A percentile compares a stretch with the other conserved stretches of the same genome.
These are phyloP conservation scores for Nemoura dubitans DNA, from an alignment of 2,888 invertebrate species.

Conservation along the genomic window DNA sequence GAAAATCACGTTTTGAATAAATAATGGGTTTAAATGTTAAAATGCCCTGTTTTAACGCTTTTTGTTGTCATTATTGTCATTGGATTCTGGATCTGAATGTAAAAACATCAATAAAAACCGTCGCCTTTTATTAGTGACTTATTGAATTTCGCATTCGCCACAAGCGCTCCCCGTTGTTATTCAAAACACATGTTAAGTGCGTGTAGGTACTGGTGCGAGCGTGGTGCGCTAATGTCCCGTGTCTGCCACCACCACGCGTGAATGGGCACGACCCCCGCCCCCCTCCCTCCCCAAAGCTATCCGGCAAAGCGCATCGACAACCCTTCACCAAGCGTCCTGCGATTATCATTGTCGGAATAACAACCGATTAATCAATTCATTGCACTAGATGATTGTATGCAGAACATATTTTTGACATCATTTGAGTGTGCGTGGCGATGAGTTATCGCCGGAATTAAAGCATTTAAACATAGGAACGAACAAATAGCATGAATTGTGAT, in stretches of 20 bases:
- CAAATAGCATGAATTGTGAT: neutral
- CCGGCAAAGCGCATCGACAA: neutral
- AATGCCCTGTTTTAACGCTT: no score
- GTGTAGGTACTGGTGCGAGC: neutral
- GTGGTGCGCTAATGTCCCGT: neutral
- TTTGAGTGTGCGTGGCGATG: neutral
- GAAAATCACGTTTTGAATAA: no score
- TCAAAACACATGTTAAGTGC: neutral
- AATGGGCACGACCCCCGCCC: neutral
- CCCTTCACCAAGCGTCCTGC: neutral
- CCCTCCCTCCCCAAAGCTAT: neutral
- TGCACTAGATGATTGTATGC: constrained; percentile 1
- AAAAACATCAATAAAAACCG: neutral
- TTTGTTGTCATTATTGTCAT: neutral
- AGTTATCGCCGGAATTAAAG: neutral
- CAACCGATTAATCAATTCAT: constrained; percentile 12
- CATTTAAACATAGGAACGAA: neutral
- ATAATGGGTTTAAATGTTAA: no score
- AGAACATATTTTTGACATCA: constrained; percentile 12
- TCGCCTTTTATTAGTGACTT: neutral
- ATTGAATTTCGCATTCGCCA: neutral
- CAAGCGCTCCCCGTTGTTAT: neutral
- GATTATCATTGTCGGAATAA: neutral
- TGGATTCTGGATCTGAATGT: neutral
- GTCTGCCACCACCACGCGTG: neutral